Percentiles rank a stretch among this genome's conserved stretches.
phyloP scores from a whole-genome alignment of 2,113 vertebrate genomes.

The Pelecanus crispus region DNA sequence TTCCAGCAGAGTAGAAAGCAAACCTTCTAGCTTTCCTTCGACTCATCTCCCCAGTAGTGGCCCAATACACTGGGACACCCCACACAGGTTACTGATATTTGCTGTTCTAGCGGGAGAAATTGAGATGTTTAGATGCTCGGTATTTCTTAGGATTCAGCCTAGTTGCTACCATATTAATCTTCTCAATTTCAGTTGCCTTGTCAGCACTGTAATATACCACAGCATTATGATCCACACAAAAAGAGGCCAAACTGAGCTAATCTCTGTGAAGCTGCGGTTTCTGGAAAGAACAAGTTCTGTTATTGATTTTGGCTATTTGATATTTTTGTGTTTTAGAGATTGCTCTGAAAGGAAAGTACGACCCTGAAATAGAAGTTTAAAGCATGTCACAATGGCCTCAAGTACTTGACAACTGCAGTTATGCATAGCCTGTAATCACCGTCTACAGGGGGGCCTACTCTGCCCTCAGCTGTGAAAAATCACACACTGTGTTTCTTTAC shows the following conservation, averaged over 20 bases:
- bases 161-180: neutral
- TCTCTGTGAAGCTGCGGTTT: slow-evolving; percentile 4
- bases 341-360: neutral
- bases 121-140: neutral
- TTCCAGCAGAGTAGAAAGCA: neutral
- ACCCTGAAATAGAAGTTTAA: slow-evolving; percentile 11
- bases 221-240: neutral
- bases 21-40: neutral
- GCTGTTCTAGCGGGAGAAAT: neutral
- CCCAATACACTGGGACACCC: neutral
- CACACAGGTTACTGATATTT: neutral
- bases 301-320: slow-evolving; percentile 23
- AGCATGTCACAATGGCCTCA: neutral
- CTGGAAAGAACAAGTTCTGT: slow-evolving; percentile 12
- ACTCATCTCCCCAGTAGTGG: neutral
- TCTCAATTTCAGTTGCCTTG: neutral
- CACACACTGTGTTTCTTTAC: neutral
- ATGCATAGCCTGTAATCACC: slow-evolving; percentile 32
- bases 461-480: neutral
- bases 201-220: neutral
- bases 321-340: slow-evolving; percentile 7
- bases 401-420: slow-evolving; percentile 25
- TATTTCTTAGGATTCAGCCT: neutral
- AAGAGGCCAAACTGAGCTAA: neutral
- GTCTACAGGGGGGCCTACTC: neutral